Conservation (phyloP, 2,888 invertebrate genomes). For the Junonia oenone region DNA sequence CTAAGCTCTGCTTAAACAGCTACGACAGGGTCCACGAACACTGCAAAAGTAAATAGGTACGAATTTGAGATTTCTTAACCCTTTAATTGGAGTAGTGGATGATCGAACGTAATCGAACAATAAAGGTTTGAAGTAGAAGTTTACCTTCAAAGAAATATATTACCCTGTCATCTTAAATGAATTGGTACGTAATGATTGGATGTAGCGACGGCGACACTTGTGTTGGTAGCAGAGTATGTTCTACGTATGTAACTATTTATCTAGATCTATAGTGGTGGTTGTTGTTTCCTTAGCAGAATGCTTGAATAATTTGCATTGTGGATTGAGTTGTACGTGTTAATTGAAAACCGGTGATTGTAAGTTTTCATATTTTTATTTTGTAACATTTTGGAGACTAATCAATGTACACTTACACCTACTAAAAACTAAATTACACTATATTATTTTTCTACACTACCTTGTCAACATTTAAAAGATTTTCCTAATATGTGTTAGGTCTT, state of each 20-base stretch:
- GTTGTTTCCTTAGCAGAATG: background rate
- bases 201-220: background rate
- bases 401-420: background rate
- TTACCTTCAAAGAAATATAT: background rate
- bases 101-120: background rate
- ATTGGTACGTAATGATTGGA: background rate
- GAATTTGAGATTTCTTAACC: background rate
- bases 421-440: background rate
- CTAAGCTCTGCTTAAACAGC: background rate
- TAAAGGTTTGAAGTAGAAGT: background rate
- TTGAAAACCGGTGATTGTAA: background rate
- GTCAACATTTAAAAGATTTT: background rate
- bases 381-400: background rate
- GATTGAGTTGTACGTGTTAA: background rate
- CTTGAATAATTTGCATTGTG: background rate
- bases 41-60: background rate
- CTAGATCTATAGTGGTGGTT: background rate
- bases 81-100: background rate
- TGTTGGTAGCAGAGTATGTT: background rate
- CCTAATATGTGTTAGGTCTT: constrained; percentile 17
- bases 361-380: background rate
- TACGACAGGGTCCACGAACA: background rate
- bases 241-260: background rate
- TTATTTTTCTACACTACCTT: background rate
- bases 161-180: background rate